Base-by-base conservation (phyloP, 2,113 vertebrate genomes). In the Empidonax traillii region DNA sequence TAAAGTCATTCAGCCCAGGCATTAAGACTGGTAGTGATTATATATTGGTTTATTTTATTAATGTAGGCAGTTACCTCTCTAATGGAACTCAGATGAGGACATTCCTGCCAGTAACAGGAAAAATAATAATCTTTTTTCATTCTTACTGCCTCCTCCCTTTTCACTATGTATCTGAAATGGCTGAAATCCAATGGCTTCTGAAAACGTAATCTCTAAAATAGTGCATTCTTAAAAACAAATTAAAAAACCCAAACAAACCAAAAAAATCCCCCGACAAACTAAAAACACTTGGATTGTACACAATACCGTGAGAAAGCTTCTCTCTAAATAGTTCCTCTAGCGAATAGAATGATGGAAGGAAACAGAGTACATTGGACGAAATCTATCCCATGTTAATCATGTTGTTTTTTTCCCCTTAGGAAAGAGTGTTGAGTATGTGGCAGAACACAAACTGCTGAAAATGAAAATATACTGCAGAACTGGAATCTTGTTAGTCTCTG, bases 11-110 rank as follows among this genome's bases (percentile, higher is more conserved):
- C 65, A 92, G 47, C 19, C 39, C 44, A 39, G 68, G 53, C 59
- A 88, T 59, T 95, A 85, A 77, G 75, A 67, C 55, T 88, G 69
- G 56, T 84, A 63, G 55, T 33, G 4, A 94, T 90, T 90, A 67
- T 58, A 63, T 52, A 88, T 81, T 33, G 35, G 79, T 93, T 91
- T 93, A 78, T 90, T 96, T 96, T 87, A 92, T 75, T 95, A 86
- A 81, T 46, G 47, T 72, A 74, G 53, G 61, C 76, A 82, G 76
- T 73, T 92, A 85, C 58, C 27, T 84, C 52, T 81, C 62, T 90
- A 94, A 94, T 72, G 66, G 58, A 62, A 81, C 53, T 94, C 73
- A 93, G 56, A 94, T 81, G 90, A 90, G n/a, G 83, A 96, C 84
- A 52, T 72, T 90, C 65, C 66, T 92, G 67, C 68, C 85, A 46